Evolutionary conservation across 1,140 invertebrate species (phyloP).

Genomic region (Triops longicaudatus): DNA sequence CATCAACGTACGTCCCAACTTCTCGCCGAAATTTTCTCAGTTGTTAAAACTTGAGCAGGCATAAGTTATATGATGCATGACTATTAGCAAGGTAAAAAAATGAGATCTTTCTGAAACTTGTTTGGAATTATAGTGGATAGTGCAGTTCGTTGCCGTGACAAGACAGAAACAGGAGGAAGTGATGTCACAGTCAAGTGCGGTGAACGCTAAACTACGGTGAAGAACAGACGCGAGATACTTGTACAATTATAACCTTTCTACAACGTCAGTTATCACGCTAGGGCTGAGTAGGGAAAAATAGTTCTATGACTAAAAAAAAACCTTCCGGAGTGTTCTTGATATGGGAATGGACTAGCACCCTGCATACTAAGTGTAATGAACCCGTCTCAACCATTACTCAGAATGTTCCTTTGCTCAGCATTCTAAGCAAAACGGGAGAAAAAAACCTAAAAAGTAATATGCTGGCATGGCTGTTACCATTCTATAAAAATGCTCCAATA

Average conservation of each 20-base stretch:
- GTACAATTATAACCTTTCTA: too few relatives aligned
- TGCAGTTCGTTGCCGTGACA: neutral
- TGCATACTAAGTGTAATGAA: neutral
- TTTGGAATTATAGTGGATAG: neutral
- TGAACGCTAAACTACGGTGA: neutral
- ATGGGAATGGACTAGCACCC: slow-evolving; percentile 11
- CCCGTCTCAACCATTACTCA: neutral
- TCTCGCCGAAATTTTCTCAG: neutral
- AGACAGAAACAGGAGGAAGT: neutral
- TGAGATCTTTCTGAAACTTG: neutral
- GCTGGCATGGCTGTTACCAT: neutral
- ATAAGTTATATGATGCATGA: neutral
- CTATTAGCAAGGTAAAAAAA: neutral
- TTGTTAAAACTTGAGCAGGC: slow-evolving; percentile 3
- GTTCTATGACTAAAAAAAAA: neutral
- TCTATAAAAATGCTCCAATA: slow-evolving; percentile 37
- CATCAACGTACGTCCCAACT: neutral
- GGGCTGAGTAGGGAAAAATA: neutral
- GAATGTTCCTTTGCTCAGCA: neutral
- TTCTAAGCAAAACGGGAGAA: neutral
- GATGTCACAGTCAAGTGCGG: neutral
- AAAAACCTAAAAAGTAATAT: neutral
- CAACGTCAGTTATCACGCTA: neutral
- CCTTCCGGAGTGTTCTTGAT: neutral
- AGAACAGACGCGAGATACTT: too few relatives aligned